These are phyloP conservation scores for Pterocles orientalis DNA, from an alignment of 2,113 vertebrate species.

Conservation along the genomic window DNA sequence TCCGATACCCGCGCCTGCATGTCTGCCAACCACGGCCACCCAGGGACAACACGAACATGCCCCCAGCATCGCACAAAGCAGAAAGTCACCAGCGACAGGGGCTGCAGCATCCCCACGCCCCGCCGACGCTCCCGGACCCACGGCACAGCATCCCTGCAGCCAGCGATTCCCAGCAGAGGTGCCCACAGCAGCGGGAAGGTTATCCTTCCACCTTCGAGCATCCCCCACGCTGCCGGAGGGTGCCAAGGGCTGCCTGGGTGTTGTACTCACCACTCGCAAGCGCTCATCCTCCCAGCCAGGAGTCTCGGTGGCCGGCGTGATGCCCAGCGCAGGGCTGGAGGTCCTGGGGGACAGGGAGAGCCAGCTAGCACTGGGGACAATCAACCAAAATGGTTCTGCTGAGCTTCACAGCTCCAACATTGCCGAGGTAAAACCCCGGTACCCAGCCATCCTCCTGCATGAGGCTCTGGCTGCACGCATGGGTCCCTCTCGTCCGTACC, in stretches of 20 bases:
- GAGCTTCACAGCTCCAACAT: neutral
- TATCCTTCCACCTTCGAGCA: neutral
- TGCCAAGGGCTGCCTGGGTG: fast-evolving
- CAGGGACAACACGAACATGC: fast-evolving
- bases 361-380: neutral
- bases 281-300: neutral
- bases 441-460: neutral
- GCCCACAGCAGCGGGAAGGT: no score
- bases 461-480: neutral
- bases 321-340: neutral
- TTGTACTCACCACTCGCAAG: slow-evolving; percentile 18
- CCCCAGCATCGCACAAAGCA: neutral
- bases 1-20: fast-evolving
- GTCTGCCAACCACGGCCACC: fast-evolving
- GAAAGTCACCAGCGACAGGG: fast-evolving
- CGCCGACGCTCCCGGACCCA: neutral
- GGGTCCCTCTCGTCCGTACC: no score
- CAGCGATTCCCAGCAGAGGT: neutral
- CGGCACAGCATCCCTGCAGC: neutral
- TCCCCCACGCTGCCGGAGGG: neutral
- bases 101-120: neutral
- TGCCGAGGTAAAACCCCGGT: neutral
- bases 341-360: neutral
- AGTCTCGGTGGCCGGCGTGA: fast-evolving
- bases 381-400: fast-evolving